Conservation (phyloP, 2,113 vertebrate genomes). For the Pseudorectes ferrugineus region DNA sequence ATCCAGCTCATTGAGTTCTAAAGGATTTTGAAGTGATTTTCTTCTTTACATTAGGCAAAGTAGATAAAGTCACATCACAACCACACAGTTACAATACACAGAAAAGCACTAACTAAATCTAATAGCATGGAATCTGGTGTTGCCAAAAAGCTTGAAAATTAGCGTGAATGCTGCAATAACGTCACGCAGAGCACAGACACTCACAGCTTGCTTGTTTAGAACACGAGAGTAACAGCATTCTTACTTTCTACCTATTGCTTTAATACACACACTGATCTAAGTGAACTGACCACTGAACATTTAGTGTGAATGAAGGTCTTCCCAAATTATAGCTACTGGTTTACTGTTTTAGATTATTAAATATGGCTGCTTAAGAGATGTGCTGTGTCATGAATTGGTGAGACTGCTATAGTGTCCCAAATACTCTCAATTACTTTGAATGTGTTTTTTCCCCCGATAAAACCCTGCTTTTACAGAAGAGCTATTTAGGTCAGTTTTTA, state of each 20-base stretch:
- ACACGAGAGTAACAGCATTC: not conserved
- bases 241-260: not conserved
- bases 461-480: not conserved
- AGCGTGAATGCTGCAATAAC: not conserved
- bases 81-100: not conserved
- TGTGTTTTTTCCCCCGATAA: not conserved
- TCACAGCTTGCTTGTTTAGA: not conserved
- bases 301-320: not conserved
- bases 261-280: not conserved
- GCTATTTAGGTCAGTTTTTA: not conserved
- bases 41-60: not conserved
- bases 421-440: not conserved
- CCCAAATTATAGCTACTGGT: not conserved
- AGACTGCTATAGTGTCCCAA: not conserved
- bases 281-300: not conserved
- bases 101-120: not conserved
- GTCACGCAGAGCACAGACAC: not conserved
- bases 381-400: not conserved
- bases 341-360: not conserved
- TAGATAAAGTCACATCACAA: constrained; percentile 15
- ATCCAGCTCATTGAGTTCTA: not conserved
- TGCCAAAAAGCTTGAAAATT: not conserved
- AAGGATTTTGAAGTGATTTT: not conserved
- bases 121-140: not conserved
- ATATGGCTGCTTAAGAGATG: not conserved